phyloP scores from a whole-genome alignment of 2,888 invertebrate species.

The Syrphus vitripennis region DNA sequence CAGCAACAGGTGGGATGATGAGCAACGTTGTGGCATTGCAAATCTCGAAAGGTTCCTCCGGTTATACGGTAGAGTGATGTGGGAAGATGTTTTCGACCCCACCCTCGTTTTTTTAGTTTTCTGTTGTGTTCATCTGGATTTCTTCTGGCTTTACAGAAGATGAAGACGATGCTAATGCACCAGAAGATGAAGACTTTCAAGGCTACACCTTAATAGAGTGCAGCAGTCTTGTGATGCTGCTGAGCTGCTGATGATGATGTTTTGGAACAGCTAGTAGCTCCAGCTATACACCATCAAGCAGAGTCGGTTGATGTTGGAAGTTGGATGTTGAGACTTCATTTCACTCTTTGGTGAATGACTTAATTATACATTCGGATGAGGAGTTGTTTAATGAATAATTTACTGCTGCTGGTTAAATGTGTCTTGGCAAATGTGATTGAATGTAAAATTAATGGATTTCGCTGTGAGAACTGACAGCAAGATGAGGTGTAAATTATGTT shows the following conservation, averaged over 20 bases:
- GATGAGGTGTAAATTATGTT: constrained; percentile 67
- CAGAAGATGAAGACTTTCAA: constrained; percentile 56
- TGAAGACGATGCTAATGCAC: constrained; percentile 46
- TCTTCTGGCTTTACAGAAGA: constrained; percentile 23
- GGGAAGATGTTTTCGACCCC: constrained; percentile 53
- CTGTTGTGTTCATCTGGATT: neutral
- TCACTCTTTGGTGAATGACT: constrained; percentile 63
- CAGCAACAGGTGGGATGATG: constrained; percentile 57
- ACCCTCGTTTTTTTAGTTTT: constrained; percentile 30
- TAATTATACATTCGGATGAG: constrained; percentile 65
- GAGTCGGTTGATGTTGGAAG: constrained; percentile 2
- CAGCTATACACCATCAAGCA: neutral
- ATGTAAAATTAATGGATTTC: constrained; percentile 66
- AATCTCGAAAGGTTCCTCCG: constrained; percentile 37
- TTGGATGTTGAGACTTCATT: constrained; percentile 51
- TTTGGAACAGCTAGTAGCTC: neutral
- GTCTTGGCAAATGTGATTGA: constrained; percentile 68
- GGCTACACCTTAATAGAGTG: constrained; percentile 38
- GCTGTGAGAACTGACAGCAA: constrained; percentile 58
- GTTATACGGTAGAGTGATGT: constrained; percentile 24
- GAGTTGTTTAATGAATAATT: constrained; percentile 69
- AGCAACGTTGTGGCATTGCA: constrained; percentile 10
- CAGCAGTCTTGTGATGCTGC: neutral
- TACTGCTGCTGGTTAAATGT: constrained; percentile 65
- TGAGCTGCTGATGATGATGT: constrained; percentile 38